A percentile compares a stretch with the other conserved stretches of the same genome.
Conservation (phyloP, 1,140 invertebrate species). For the Tigriopus japonicus region DNA sequence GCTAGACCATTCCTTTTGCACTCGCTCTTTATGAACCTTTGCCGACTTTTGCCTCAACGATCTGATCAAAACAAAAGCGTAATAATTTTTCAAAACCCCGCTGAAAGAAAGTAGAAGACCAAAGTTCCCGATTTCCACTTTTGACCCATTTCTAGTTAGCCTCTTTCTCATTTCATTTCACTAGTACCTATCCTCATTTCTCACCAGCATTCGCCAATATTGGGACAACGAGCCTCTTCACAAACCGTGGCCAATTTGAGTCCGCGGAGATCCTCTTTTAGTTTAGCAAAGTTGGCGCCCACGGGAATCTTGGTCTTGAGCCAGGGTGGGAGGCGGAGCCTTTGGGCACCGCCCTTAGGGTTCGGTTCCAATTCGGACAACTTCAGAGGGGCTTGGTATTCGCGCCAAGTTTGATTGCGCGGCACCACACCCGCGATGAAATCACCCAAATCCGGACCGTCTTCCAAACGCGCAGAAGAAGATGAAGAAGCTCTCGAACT, state of each 20-base stretch:
- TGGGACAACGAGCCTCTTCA: constrained; percentile 95
- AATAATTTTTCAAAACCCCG: no score
- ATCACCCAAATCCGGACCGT: constrained; percentile 9
- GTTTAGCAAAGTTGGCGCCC: constrained; percentile 53
- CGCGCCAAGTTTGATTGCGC: not conserved
- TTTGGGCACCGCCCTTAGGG: constrained; percentile 24
- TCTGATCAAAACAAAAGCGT: no score
- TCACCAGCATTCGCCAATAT: constrained; percentile 99
- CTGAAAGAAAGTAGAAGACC: no score
- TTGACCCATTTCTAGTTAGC: no score
- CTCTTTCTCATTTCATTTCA: no score
- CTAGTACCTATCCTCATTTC: no score
- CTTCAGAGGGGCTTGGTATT: constrained; percentile 1
- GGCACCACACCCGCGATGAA: constrained; percentile 12
- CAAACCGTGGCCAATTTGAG: constrained; percentile 93
- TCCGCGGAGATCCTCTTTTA: constrained; percentile 68
- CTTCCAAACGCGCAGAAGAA: not conserved
- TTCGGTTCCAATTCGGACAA: not conserved
- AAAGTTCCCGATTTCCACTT: no score
- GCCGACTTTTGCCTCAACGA: no score
- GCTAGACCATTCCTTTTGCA: no score
- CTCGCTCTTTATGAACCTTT: no score
- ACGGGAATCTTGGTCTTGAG: constrained; percentile 84
- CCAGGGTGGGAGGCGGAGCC: constrained; percentile 85
- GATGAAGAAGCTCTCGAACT: no score